Base-by-base conservation (phyloP, 1,140 invertebrate genomes). In the Nasonia vitripennis region DNA sequence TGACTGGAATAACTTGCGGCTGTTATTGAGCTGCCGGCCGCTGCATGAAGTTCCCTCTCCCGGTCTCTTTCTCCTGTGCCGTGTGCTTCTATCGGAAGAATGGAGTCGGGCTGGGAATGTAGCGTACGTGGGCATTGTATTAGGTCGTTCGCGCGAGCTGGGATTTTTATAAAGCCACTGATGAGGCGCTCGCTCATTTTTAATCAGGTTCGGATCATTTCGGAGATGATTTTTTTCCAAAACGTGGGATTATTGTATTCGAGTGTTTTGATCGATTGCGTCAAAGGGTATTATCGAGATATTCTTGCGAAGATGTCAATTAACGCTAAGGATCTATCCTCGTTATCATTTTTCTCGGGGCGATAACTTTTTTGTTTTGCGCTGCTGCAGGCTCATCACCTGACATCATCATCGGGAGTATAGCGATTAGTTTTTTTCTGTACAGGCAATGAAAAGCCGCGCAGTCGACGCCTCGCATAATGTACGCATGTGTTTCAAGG, bases 1-100 rank as follows among this genome's bases (percentile, higher is more conserved):
- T 75, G 73, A 75, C 73, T 75, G 37, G 73, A 75, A 75, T 75
- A 75, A 75, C 73, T 75, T 71, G 70, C 55, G 17, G 55, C 55
- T 62, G 55, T 62, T 62, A 34, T 34, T 71, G 70, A 27, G 70
- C 70, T 34, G 70, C 55, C 14, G 55, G 70, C 70, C 20, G 70
- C 55, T 62, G 55, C 55, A 62, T 62, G 55, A 62, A 14, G 55
- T 62, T 62, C 17, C 27, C 27, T 27, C 27, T 27, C 27, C 1
- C 27, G 27, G 27, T 62, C 55, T 5, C 6, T 62, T 20, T 20
- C 55, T 62, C 17, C 55, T 62, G 41, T 1, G 41, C 55, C 17
- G 55, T 62, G 4, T 20, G 55, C 20, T n/a, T 62, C 14, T n/a
- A 62, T 62, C 55, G 55, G 55, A 62, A 62, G 55, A 62, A n/a